Evolutionary conservation across 2,797 vertebrate genomes (phyloP).

Genomic region (Enteromius unitaeniatus): DNA sequence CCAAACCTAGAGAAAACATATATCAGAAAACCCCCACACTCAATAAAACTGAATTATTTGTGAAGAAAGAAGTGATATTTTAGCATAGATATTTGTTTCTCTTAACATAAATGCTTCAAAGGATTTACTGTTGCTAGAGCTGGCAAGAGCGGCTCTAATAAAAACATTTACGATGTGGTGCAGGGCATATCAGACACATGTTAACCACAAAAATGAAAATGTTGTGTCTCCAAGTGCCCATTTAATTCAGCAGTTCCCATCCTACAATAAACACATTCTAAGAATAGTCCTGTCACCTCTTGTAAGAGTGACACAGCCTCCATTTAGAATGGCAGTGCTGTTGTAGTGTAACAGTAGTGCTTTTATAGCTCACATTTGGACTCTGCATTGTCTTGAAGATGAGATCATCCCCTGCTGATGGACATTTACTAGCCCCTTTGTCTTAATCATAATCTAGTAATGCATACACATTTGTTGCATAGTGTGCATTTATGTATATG

Average conservation of each 20-base stretch:
- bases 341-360: constrained; percentile 50
- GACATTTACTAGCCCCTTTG: constrained; percentile 26
- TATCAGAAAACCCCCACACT: neutral
- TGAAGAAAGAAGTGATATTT: neutral
- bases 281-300: constrained; percentile 49
- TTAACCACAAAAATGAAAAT: constrained; percentile 18
- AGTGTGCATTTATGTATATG: neutral
- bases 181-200: neutral
- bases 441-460: constrained; percentile 24
- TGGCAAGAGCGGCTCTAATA: constrained; percentile 9
- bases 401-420: constrained; percentile 37
- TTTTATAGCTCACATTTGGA: constrained; percentile 32
- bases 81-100: neutral
- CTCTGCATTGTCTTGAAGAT: constrained; percentile 35
- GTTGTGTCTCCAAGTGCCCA: neutral
- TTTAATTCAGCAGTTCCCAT: constrained; percentile 20
- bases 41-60: neutral
- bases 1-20: constrained; percentile 2
- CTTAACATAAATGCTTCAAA: constrained; percentile 11
- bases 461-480: constrained; percentile 8
- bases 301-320: constrained; percentile 31
- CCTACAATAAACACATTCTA: constrained; percentile 36
- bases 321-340: constrained; percentile 24
- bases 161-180: constrained; percentile 27
- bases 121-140: constrained; percentile 55